Percentiles rank a stretch among this genome's conserved stretches.
Conservation (phyloP, 2,888 invertebrate species). For the Agriopis leucophaearia region DNA sequence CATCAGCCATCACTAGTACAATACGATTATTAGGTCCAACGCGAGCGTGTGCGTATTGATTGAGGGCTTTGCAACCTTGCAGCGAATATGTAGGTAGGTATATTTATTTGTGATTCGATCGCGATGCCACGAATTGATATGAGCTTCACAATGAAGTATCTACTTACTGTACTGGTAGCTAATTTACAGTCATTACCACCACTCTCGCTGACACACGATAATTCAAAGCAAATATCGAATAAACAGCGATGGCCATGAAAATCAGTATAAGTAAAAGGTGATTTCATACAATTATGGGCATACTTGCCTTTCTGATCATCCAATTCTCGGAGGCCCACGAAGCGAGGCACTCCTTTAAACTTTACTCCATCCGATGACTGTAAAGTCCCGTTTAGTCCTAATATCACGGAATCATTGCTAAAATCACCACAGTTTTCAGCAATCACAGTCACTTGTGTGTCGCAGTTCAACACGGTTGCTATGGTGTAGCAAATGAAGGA, state of each 20-base stretch:
- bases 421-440: constrained; percentile 70
- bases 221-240: constrained; percentile 51
- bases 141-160: constrained; percentile 1
- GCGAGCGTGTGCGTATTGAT: constrained; percentile 26
- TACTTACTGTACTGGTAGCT: background rate
- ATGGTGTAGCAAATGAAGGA: constrained; percentile 66
- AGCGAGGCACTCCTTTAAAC: constrained; percentile 71
- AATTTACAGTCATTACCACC: background rate
- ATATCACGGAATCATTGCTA: constrained; percentile 74
- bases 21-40: constrained; percentile 19
- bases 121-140: constrained; percentile 14
- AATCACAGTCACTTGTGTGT: too few species aligned
- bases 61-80: constrained; percentile 28
- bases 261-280: constrained; percentile 61
- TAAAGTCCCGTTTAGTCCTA: constrained; percentile 60
- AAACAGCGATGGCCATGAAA: constrained; percentile 69
- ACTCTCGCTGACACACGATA: constrained; percentile 13
- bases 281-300: constrained; percentile 65
- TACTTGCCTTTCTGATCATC: constrained; percentile 85
- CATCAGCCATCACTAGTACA: constrained; percentile 42
- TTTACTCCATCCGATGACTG: constrained; percentile 60
- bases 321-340: constrained; percentile 79
- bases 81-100: background rate
- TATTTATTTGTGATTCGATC: constrained; percentile 8
- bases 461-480: too few species aligned